phyloP scores from a whole-genome alignment of 2,797 vertebrate species.

The Enteromius unitaeniatus region DNA sequence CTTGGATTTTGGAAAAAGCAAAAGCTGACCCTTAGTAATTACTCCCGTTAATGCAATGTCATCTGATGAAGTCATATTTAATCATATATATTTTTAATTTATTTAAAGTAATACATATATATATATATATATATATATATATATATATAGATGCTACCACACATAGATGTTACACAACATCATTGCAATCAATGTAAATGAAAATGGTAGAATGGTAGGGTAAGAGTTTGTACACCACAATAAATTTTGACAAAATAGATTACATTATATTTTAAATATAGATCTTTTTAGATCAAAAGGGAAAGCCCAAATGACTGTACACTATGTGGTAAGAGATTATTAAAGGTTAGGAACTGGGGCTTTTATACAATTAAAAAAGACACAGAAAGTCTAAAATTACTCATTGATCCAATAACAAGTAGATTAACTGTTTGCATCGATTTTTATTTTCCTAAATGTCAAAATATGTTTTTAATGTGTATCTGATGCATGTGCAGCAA shows the following conservation, averaged over 20 bases:
- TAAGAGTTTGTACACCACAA: constrained; percentile 2
- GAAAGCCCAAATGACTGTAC: constrained; percentile 26
- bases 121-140: too few species aligned
- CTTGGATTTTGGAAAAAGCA: neutral
- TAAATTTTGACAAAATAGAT: neutral
- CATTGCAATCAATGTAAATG: neutral
- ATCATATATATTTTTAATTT: neutral
- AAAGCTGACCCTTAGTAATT: neutral
- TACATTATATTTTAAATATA: neutral
- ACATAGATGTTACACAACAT: neutral
- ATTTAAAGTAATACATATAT: neutral
- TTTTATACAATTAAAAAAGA: constrained; percentile 26
- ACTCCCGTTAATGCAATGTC: neutral
- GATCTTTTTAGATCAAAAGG: too few species aligned
- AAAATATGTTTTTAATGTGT: constrained; percentile 5
- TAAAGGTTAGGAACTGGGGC: constrained; percentile 8
- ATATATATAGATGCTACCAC: neutral
- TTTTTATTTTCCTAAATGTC: constrained; percentile 6
- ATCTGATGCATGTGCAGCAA: constrained; percentile 1
- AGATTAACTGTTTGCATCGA: neutral
- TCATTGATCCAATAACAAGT: constrained; percentile 6
- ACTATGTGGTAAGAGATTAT: constrained; percentile 38
- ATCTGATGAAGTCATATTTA: neutral
- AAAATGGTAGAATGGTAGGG: neutral
- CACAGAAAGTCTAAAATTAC: neutral